Evolutionary conservation across 2,888 invertebrate genomes (phyloP).

Genomic region (Nemurella pictetii): DNA sequence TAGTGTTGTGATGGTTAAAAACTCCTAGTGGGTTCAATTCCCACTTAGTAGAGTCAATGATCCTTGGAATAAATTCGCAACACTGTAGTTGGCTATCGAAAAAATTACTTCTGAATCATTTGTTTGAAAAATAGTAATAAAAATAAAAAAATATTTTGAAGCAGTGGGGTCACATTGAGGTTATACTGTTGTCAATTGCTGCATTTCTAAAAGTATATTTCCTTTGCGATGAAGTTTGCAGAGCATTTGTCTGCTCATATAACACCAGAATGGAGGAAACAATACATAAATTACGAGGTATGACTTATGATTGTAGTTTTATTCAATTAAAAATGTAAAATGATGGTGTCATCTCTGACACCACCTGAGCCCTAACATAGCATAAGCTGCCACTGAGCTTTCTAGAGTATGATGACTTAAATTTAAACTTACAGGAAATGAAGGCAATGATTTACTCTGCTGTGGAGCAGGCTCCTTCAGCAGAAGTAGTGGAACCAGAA

Average conservation of each 20-base stretch:
- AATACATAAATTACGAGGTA: conserved; percentile 77
- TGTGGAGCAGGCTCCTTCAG: conserved; percentile 75
- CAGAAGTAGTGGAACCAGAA: conserved; percentile 72
- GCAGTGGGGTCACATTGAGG: neutral
- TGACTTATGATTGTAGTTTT: too few species aligned
- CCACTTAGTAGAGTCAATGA: neutral
- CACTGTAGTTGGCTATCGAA: neutral
- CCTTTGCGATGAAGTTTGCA: conserved; percentile 79
- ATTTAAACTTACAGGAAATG: conserved; percentile 64
- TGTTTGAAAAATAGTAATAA: neutral
- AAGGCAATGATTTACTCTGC: conserved; percentile 80
- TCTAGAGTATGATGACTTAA: neutral
- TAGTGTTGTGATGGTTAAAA: neutral
- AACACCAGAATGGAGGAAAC: conserved; percentile 91
- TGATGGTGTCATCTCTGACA: neutral
- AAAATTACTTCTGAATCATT: neutral
- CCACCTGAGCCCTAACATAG: neutral
- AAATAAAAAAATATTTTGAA: neutral
- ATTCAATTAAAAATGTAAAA: neutral
- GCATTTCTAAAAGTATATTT: neutral
- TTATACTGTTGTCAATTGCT: neutral
- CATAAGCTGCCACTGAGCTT: too few species aligned
- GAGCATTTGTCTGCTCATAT: conserved; percentile 87
- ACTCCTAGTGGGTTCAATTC: neutral
- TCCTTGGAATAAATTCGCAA: neutral